These are phyloP conservation scores for Dromiciops gliroides DNA, from an alignment of 2,113 vertebrate genomes.

Conservation along the genomic window DNA sequence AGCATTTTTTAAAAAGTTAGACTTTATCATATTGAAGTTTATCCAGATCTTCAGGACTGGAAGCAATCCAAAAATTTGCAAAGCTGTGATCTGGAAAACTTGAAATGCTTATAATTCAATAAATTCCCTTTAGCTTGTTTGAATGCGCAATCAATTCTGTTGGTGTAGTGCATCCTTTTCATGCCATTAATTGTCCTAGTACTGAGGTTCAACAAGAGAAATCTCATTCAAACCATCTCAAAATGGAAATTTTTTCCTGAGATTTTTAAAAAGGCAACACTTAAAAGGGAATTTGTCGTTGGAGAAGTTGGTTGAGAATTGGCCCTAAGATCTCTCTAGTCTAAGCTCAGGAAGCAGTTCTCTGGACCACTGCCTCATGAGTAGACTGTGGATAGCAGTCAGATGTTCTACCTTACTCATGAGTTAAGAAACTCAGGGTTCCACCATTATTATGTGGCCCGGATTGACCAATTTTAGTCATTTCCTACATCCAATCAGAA, in stretches of 20 bases:
- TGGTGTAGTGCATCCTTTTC: neutral
- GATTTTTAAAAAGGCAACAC: neutral
- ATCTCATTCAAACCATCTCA: conserved; percentile 4
- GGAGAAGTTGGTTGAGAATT: neutral
- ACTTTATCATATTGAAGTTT: conserved; percentile 37
- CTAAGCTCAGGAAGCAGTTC: neutral
- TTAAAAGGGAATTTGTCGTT: conserved; percentile 14
- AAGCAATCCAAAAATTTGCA: neutral
- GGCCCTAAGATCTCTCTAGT: conserved; percentile 8
- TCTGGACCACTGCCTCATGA: neutral
- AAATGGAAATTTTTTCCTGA: neutral
- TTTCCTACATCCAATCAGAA: neutral
- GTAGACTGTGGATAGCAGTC: neutral
- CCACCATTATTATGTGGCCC: neutral
- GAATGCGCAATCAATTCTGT: neutral
- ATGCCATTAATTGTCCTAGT: conserved; percentile 9
- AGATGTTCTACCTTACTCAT: conserved; percentile 18
- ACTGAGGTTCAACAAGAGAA: neutral
- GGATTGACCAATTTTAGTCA: conserved; percentile 11
- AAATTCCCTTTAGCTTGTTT: conserved; percentile 26
- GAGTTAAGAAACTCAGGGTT: neutral
- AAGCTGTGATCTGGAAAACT: conserved; percentile 7
- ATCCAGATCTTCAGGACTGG: neutral
- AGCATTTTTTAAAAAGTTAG: neutral
- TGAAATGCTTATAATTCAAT: conserved; percentile 29